Percentiles rank a stretch among this genome's conserved stretches.
phyloP scores from a whole-genome alignment of 2,113 vertebrate species.

The Sturnira hondurensis region DNA sequence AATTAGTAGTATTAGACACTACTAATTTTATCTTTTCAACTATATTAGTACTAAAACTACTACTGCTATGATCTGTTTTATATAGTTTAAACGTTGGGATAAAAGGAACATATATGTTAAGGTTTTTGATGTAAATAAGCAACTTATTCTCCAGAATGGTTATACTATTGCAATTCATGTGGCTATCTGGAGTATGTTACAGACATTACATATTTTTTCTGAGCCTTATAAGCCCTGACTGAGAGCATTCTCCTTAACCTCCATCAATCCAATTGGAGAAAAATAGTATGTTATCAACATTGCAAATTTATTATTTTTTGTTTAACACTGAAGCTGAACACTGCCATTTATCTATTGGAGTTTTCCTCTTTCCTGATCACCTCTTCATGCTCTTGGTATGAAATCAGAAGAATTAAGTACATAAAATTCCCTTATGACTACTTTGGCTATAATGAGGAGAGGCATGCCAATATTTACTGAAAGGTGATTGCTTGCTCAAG shows the following conservation, averaged over 20 bases:
- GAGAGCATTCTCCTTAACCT: background rate
- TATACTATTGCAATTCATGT: background rate
- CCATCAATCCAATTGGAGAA: background rate
- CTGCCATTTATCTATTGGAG: background rate
- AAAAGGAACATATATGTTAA: background rate
- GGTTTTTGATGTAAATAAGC: background rate
- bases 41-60: background rate
- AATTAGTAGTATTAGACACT: background rate
- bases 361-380: background rate
- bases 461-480: background rate
- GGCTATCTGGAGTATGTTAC: background rate
- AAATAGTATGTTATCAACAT: background rate
- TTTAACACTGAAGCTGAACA: background rate
- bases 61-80: background rate
- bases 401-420: conserved; percentile 8
- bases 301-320: background rate
- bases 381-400: background rate
- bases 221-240: background rate
- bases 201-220: background rate
- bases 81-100: background rate
- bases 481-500: background rate
- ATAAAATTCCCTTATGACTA: background rate
- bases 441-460: background rate
- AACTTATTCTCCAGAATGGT: background rate
- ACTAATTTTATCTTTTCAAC: background rate